A percentile compares a stretch with the other conserved stretches of the same genome.
Evolutionary conservation across 2,797 vertebrate genomes (phyloP).

Genomic region (Alca torda): DNA sequence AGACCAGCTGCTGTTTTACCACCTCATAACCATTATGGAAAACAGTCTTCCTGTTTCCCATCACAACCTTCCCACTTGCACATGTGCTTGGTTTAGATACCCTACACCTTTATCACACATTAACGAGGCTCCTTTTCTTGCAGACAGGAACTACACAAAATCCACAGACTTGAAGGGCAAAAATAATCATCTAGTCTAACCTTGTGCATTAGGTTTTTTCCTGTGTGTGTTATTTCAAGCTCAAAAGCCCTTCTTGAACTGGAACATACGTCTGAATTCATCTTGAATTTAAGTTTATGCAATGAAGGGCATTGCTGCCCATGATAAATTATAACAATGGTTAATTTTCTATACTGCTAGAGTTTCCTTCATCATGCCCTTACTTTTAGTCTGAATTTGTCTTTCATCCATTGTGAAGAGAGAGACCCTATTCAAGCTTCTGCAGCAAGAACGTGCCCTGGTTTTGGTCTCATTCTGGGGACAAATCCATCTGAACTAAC

Average conservation of each 20-base stretch:
- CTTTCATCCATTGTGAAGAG: background rate
- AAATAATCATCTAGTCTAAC: background rate
- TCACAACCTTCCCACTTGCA: background rate
- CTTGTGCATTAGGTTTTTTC: background rate
- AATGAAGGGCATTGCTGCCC: background rate
- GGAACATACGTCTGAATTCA: background rate
- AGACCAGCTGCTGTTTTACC: background rate
- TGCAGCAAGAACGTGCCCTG: background rate
- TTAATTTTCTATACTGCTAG: background rate
- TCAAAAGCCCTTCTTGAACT: background rate
- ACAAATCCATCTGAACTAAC: background rate
- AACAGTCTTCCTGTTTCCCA: background rate
- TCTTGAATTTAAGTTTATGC: background rate
- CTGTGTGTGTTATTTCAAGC: background rate
- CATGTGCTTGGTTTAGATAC: background rate
- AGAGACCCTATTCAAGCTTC: background rate
- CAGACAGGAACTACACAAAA: background rate
- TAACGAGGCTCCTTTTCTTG: background rate
- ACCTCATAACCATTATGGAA: background rate
- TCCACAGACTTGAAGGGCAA: background rate
- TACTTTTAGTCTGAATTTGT: conserved; percentile 10
- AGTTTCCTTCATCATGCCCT: background rate
- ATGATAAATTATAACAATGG: background rate
- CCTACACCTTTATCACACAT: background rate
- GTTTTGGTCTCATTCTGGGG: conserved; percentile 8